Conservation (phyloP, 2,888 invertebrate species). For the Erpobdella octoculata region DNA sequence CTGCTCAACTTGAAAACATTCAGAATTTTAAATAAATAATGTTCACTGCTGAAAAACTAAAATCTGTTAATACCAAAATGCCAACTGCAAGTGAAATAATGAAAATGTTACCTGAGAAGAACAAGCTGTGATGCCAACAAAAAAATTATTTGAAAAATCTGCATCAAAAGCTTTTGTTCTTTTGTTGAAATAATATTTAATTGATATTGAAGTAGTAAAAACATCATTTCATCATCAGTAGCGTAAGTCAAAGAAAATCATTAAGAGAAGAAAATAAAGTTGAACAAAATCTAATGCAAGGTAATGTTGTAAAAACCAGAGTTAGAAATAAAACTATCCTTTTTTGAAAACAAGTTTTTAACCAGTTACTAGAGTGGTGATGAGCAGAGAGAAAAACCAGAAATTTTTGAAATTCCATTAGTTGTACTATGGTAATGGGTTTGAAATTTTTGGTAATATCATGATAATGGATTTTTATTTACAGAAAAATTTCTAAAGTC, state of each 20-base stretch:
- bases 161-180: slow-evolving; percentile 29
- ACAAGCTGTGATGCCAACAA: slow-evolving; percentile 68
- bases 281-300: not conserved
- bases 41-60: too few species aligned
- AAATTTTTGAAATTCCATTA: too few species aligned
- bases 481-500: too few species aligned
- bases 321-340: too few species aligned
- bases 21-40: too few species aligned
- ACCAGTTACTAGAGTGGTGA: not conserved
- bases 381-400: not conserved
- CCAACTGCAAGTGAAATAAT: not conserved
- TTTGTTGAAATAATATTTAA: not conserved
- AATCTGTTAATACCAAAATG: slow-evolving; percentile 37
- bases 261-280: not conserved
- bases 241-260: too few species aligned
- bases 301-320: not conserved
- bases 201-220: too few species aligned
- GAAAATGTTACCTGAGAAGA: slow-evolving; percentile 63
- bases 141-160: slow-evolving; percentile 53
- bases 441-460: too few species aligned
- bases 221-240: too few species aligned
- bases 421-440: too few species aligned
- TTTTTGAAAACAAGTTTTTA: not conserved
- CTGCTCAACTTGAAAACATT: slow-evolving; percentile 36
- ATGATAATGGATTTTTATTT: too few species aligned